These are phyloP conservation scores for Tethya wilhelma DNA, from an alignment of 37 sponge, comb jelly and placozoan genomes.

Conservation along the genomic window DNA sequence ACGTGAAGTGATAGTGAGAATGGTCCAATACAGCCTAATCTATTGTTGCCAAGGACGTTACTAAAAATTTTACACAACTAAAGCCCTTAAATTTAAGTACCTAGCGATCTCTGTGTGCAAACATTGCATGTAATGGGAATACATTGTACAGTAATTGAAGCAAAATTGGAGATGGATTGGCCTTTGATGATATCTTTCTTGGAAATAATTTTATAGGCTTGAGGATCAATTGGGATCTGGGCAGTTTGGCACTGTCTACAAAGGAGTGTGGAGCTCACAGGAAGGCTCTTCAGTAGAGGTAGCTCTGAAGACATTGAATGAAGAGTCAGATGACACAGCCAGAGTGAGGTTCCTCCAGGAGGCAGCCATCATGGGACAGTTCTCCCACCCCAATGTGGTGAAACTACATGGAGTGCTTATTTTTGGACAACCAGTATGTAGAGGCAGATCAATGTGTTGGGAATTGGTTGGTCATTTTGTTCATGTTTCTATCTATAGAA, in stretches of 20 bases:
- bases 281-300: background rate
- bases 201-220: no score
- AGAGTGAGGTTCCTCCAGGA: conserved; percentile 32
- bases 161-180: no score
- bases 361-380: conserved; percentile 35
- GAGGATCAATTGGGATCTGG: background rate
- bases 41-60: no score
- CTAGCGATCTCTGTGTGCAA: no score
- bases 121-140: no score
- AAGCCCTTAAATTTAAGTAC: no score
- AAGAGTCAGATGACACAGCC: conserved; percentile 2
- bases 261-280: background rate
- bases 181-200: no score
- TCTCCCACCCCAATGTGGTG: conserved; percentile 13
- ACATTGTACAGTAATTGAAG: no score
- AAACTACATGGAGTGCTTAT: conserved; percentile 14
- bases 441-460: no score
- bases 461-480: background rate
- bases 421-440: conserved; percentile 1
- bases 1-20: no score
- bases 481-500: background rate
- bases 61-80: no score
- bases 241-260: conserved; percentile 8
- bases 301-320: conserved; percentile 12
- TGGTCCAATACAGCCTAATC: no score